These are phyloP conservation scores for Pristionchus mayeri DNA, from an alignment of 2,888 invertebrate species.

Conservation along the genomic window DNA sequence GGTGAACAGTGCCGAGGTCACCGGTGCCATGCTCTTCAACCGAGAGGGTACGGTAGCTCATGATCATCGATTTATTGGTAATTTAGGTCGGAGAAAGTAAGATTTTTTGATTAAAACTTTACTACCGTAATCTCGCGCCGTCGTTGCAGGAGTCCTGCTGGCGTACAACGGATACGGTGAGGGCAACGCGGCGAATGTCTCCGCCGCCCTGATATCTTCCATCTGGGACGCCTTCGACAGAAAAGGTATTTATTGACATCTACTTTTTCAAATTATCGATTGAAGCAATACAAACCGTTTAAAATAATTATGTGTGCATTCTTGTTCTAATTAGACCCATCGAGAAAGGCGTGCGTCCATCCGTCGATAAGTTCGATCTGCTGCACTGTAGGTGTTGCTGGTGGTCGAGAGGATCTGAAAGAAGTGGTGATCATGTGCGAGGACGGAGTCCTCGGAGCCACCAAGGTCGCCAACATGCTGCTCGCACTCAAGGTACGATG, in stretches of 20 bases:
- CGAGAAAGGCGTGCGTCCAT: too few relatives aligned
- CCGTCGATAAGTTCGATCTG: too few relatives aligned
- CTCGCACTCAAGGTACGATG: slow-evolving; percentile 54
- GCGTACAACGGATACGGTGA: slow-evolving; percentile 61
- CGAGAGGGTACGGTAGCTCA: slow-evolving; percentile 54
- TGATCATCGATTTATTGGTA: background rate
- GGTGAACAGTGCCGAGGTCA: slow-evolving; percentile 62
- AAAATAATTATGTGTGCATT: too few relatives aligned
- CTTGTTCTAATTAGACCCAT: too few relatives aligned
- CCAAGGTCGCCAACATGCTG: slow-evolving; percentile 56
- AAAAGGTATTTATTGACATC: slow-evolving; percentile 50
- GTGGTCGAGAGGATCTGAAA: slow-evolving; percentile 56
- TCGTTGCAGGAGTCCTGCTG: slow-evolving; percentile 58
- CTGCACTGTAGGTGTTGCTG: background rate
- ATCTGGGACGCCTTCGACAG: slow-evolving; percentile 63
- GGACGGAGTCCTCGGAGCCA: slow-evolving; percentile 56
- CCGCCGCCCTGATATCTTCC: slow-evolving; percentile 60
- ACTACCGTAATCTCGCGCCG: background rate
- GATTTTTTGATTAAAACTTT: too few relatives aligned
- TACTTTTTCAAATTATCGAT: too few relatives aligned
- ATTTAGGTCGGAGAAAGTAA: too few relatives aligned
- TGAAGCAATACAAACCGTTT: too few relatives aligned
- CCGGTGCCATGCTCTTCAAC: slow-evolving; percentile 62
- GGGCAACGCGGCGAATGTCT: slow-evolving; percentile 58
- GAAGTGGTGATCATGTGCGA: slow-evolving; percentile 59